Conservation (phyloP, 2,113 vertebrate genomes). For the Nyctibius bracteatus region DNA sequence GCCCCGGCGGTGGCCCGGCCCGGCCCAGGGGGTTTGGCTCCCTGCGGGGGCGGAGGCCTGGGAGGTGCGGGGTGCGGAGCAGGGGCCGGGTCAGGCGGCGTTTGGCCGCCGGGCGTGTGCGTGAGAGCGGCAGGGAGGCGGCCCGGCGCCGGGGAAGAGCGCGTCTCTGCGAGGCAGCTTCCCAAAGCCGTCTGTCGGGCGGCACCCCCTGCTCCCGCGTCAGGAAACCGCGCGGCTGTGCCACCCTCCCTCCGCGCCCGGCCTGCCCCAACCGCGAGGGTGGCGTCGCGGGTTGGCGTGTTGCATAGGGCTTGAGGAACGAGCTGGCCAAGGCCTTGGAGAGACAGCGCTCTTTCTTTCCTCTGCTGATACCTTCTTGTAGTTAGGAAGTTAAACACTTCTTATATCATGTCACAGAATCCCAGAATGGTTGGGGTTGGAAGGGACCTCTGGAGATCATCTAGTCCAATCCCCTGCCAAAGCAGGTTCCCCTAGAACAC, state of each 20-base stretch:
- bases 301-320: not conserved
- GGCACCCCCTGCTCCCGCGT: fast-evolving
- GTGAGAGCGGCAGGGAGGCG: too few relatives aligned
- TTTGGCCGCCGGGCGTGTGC: not conserved
- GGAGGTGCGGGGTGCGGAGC: not conserved
- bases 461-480: too few relatives aligned
- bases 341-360: not conserved
- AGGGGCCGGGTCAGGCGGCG: not conserved
- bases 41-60: not conserved
- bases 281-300: not conserved
- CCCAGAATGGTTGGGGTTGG: too few relatives aligned
- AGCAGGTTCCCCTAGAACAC: too few relatives aligned
- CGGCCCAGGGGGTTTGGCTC: not conserved
- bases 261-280: not conserved
- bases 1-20: not conserved
- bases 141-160: not conserved
- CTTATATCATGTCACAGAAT: too few relatives aligned
- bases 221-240: fast-evolving
- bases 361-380: not conserved
- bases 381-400: not conserved
- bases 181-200: fast-evolving
- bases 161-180: fast-evolving
- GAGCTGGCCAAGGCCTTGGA: not conserved
- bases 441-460: too few relatives aligned
- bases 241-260: not conserved